Conservation (phyloP, 2,113 vertebrate genomes). For the Numenius arquata region DNA sequence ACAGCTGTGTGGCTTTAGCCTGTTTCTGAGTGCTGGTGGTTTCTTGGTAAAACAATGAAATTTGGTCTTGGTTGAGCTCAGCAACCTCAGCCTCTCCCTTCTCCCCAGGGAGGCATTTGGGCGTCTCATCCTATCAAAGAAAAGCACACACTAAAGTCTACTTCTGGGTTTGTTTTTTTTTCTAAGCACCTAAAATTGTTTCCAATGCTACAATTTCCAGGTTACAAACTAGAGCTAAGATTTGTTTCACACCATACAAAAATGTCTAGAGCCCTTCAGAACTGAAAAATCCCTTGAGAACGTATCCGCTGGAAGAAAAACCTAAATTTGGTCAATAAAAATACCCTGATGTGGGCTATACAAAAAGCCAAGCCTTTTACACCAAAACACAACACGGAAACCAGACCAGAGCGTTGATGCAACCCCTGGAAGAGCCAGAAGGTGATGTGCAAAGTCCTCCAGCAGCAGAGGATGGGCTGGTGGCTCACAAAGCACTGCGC, state of each 20-base stretch:
- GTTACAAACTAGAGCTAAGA: not conserved
- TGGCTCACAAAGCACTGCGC: not conserved
- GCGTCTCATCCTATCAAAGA: not conserved
- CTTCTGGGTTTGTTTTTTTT: not conserved
- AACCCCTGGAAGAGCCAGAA: not conserved
- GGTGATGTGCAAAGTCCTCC: not conserved
- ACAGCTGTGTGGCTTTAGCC: not conserved
- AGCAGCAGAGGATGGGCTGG: not conserved
- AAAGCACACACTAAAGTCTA: not conserved
- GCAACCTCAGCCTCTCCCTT: not conserved
- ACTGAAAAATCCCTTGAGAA: not conserved
- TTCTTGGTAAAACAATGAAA: not conserved
- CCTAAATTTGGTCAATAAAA: not conserved
- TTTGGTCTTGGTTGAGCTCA: not conserved
- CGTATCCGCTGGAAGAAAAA: not conserved
- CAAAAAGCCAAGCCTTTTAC: not conserved
- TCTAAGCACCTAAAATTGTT: not conserved
- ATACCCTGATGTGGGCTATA: not conserved
- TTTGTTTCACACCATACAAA: not conserved
- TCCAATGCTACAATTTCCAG: not conserved
- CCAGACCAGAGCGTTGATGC: not conserved
- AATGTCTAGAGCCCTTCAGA: not conserved
- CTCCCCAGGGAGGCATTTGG: not conserved
- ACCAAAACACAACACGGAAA: not conserved
- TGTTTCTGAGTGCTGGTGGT: not conserved